These are phyloP conservation scores for Serripes groenlandicus DNA, from an alignment of 2,888 invertebrate species.

Conservation along the genomic window DNA sequence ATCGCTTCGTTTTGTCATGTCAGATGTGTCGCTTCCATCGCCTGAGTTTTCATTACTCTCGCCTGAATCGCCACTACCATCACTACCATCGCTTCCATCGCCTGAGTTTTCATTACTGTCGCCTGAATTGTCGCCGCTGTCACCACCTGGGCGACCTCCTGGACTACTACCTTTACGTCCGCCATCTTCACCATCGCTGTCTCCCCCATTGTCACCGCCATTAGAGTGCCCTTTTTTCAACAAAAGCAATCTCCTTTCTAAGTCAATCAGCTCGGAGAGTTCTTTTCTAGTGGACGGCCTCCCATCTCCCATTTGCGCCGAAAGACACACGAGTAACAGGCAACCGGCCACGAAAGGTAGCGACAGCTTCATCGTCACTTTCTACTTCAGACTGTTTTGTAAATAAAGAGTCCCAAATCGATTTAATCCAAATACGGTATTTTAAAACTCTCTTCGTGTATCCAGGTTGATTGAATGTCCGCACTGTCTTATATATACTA, in stretches of 20 bases:
- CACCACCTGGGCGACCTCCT: background rate
- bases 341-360: background rate
- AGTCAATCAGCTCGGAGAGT: background rate
- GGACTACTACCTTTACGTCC: background rate
- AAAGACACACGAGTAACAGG: conserved; percentile 1
- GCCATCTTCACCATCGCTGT: background rate
- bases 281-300: background rate
- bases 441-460: conserved; percentile 9
- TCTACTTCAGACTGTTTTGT: background rate
- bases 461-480: background rate
- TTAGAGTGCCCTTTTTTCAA: background rate
- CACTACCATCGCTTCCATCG: no score
- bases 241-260: background rate
- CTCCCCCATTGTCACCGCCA: background rate
- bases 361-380: background rate
- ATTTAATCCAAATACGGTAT: background rate
- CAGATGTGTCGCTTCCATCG: no score
- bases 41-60: no score
- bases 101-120: background rate
- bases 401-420: background rate
- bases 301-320: background rate
- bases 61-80: no score
- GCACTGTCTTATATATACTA: background rate
- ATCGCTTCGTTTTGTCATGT: no score
- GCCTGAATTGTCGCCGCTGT: background rate